phyloP scores from a whole-genome alignment of 2,113 vertebrate genomes.

The Dicrurus megarhynchus region DNA sequence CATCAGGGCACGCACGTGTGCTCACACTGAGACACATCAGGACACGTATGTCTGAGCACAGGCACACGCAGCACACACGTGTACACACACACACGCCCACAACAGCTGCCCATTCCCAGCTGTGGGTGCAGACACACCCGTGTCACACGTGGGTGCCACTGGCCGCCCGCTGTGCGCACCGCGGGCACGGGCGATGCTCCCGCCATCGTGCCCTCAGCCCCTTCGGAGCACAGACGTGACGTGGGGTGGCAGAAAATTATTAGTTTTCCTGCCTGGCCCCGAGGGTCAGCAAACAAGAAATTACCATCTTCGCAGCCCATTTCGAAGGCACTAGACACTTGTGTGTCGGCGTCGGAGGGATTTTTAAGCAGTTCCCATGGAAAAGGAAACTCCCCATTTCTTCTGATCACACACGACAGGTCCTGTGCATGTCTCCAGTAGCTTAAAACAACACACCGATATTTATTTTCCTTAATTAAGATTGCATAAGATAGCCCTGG shows the following conservation, averaged over 20 bases:
- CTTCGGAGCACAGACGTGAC: neutral
- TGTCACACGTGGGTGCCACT: neutral
- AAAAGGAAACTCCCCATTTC: conserved; percentile 57
- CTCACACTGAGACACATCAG: neutral
- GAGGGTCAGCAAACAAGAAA: conserved; percentile 76
- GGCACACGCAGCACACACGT: neutral
- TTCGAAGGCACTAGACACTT: conserved; percentile 15
- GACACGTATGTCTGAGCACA: neutral
- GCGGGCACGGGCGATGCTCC: neutral
- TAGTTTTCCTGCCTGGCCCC: conserved; percentile 20
- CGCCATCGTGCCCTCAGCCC: neutral
- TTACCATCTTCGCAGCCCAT: conserved; percentile 23
- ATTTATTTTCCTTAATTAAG: conserved; percentile 66
- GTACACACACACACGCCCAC: fast-evolving
- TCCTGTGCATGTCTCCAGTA: conserved; percentile 56
- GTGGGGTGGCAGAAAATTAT: conserved; percentile 51
- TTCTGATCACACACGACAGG: conserved; percentile 40
- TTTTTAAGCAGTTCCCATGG: conserved; percentile 53
- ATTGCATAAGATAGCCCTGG: conserved; percentile 60
- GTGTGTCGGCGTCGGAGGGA: neutral
- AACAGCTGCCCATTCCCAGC: neutral
- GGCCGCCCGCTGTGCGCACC: neutral
- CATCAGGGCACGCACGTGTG: neutral
- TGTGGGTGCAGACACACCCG: neutral
- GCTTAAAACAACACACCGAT: conserved; percentile 56